A percentile compares a stretch with the other conserved stretches of the same genome.
phyloP scores from a whole-genome alignment of 2,113 vertebrate genomes.

The Ivindomyrus marchei region DNA sequence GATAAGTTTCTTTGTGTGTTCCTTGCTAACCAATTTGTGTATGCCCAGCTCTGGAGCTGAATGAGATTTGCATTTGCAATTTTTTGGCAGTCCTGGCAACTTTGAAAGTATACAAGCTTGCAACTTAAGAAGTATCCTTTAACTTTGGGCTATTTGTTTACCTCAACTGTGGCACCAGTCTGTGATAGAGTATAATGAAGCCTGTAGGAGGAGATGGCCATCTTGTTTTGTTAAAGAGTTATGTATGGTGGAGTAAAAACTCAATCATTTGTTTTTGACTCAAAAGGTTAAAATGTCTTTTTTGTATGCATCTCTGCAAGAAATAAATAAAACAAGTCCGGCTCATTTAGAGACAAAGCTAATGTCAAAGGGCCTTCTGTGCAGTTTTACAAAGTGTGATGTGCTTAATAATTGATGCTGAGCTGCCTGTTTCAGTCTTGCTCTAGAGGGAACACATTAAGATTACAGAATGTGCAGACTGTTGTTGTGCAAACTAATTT shows the following conservation, averaged over 20 bases:
- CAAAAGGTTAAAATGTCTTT: constrained; percentile 36
- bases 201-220: neutral
- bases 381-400: constrained; percentile 29
- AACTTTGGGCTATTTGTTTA: neutral
- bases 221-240: neutral
- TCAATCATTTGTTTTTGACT: constrained; percentile 20
- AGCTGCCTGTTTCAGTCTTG: constrained; percentile 7
- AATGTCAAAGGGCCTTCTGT: constrained; percentile 16
- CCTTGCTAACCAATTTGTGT: neutral
- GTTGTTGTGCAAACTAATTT: constrained; percentile 1
- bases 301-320: constrained; percentile 43
- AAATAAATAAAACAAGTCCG: constrained; percentile 35
- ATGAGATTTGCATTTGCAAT: neutral
- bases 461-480: neutral
- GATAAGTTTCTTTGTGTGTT: neutral
- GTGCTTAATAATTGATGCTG: constrained; percentile 33
- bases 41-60: neutral
- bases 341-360: constrained; percentile 19
- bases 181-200: neutral
- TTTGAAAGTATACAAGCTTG: neutral
- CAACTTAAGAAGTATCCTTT: neutral
- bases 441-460: constrained; percentile 8
- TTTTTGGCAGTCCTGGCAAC: neutral
- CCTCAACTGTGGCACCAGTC: neutral
- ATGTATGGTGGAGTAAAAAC: neutral